These are phyloP conservation scores for Neoaliturus tenellus DNA, from an alignment of 2,888 invertebrate species.

Conservation along the genomic window DNA sequence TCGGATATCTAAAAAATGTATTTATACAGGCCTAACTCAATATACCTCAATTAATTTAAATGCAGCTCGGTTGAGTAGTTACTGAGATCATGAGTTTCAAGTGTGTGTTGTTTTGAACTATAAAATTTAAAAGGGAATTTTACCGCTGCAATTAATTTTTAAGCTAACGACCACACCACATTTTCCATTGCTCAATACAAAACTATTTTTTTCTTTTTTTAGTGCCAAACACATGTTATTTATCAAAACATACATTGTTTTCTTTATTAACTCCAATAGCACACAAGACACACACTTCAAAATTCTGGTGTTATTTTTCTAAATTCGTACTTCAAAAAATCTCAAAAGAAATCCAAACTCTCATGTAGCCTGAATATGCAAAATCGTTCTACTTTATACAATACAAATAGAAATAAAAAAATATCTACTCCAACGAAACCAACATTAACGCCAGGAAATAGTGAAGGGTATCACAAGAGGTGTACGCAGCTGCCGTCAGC, in stretches of 20 bases:
- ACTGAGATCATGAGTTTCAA: no score
- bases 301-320: constrained; percentile 1
- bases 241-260: neutral
- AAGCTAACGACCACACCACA: no score
- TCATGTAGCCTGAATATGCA: neutral
- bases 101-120: no score
- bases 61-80: no score
- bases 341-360: neutral
- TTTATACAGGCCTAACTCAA: no score
- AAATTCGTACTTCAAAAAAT: neutral
- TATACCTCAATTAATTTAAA: no score
- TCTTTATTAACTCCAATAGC: neutral
- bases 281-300: neutral
- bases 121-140: no score
- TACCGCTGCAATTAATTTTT: no score
- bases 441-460: neutral
- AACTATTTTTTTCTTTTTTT: no score
- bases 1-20: no score
- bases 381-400: neutral
- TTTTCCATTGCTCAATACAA: no score
- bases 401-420: neutral
- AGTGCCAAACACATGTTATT: neutral
- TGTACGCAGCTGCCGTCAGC: neutral
- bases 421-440: neutral
- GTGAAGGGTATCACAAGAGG: neutral